phyloP scores from a whole-genome alignment of 2,888 invertebrate species.

The Drosophila infuscata region DNA sequence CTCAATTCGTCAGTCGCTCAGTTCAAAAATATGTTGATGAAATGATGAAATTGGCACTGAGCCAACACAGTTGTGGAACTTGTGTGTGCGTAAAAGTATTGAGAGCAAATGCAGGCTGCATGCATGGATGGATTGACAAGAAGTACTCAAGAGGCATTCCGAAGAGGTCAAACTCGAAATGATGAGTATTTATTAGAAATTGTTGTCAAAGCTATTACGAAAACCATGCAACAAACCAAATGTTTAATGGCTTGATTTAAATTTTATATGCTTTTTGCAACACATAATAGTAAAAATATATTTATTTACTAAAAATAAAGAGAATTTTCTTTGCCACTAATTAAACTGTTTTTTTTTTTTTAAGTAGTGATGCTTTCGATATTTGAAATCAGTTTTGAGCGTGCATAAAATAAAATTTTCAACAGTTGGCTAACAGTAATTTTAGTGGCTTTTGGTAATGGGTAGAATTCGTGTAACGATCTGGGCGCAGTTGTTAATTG shows the following conservation, averaged over 20 bases:
- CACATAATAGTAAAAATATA: neutral
- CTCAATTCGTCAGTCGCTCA: constrained; percentile 31
- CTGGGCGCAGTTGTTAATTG: constrained; percentile 1
- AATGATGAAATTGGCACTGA: constrained; percentile 54
- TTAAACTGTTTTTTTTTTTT: neutral
- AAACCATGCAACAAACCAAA: neutral
- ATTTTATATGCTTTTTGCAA: neutral
- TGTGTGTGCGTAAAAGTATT: constrained; percentile 35
- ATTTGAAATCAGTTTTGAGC: neutral
- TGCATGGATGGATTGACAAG: constrained; percentile 18
- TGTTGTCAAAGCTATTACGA: neutral
- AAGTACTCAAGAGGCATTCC: constrained; percentile 15
- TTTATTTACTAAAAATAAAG: neutral
- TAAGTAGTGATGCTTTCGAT: neutral
- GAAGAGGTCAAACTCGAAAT: constrained; percentile 14
- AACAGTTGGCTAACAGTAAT: constrained; percentile 21
- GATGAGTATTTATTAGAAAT: neutral
- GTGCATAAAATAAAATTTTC: neutral
- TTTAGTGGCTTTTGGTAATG: constrained; percentile 25
- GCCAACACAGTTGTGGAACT: constrained; percentile 30
- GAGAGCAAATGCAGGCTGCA: constrained; percentile 36
- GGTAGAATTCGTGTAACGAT: constrained; percentile 13
- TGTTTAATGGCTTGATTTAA: neutral
- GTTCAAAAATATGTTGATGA: constrained; percentile 24
- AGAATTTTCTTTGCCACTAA: rapidly evolving